Percentiles rank a stretch among this genome's conserved stretches.
phyloP scores from a whole-genome alignment of 2,113 vertebrate species.

The Antechinus flavipes region DNA sequence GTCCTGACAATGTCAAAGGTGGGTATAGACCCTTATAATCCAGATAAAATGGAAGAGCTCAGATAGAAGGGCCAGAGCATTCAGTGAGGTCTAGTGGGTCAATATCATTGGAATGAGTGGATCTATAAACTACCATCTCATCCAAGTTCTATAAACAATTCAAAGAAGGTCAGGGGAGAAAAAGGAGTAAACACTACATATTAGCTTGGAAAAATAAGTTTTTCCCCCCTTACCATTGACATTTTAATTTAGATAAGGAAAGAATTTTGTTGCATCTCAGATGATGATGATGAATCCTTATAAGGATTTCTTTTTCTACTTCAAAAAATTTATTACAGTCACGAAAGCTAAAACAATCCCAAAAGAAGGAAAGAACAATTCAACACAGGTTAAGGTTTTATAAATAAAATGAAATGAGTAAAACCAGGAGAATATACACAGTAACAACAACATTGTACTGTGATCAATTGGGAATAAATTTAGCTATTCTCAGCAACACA shows the following conservation, averaged over 20 bases:
- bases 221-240: neutral
- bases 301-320: neutral
- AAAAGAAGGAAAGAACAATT: slow-evolving; percentile 16
- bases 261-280: neutral
- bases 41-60: neutral
- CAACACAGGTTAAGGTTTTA: slow-evolving; percentile 4
- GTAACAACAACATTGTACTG: neutral
- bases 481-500: neutral
- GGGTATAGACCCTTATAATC: no score
- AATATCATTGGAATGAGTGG: neutral
- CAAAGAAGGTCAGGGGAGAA: neutral
- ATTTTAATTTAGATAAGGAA: neutral
- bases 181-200: neutral
- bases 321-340: neutral
- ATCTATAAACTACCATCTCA: neutral
- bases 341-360: neutral
- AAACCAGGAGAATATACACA: neutral
- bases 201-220: neutral
- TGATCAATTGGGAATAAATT: no score
- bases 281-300: neutral
- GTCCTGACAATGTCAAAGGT: no score
- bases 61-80: neutral
- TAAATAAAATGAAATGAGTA: neutral
- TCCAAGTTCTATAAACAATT: neutral
- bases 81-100: neutral